phyloP scores from a whole-genome alignment of 2,797 vertebrate genomes.

The Peromyscus attwateri region DNA sequence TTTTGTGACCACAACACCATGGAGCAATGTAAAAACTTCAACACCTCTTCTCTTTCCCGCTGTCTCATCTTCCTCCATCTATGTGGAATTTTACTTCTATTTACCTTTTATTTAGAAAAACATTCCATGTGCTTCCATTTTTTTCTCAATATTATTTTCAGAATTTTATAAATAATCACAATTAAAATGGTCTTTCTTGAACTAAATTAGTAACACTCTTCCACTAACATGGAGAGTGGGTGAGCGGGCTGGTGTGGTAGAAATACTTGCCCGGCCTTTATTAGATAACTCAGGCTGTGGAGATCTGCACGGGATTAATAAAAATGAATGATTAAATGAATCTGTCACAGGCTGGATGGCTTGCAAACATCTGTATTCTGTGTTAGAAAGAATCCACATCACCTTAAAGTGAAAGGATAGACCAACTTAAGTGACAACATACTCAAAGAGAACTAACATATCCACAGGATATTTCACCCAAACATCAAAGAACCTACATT shows the following conservation, averaged over 20 bases:
- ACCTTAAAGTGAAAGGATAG: neutral
- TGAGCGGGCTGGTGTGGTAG: neutral
- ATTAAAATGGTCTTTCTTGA: neutral
- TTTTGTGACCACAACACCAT: neutral
- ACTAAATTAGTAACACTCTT: neutral
- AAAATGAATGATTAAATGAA: neutral
- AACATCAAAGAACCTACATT: neutral
- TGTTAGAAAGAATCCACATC: neutral
- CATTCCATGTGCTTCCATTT: neutral
- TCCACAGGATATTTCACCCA: neutral
- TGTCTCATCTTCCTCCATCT: neutral
- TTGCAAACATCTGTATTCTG: neutral
- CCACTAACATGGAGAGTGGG: neutral
- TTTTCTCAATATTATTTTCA: neutral
- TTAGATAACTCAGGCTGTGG: neutral
- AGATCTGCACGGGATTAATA: neutral
- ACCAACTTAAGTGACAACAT: neutral
- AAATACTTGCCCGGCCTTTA: neutral
- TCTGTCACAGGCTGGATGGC: too few species aligned
- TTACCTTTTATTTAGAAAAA: neutral
- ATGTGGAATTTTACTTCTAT: neutral
- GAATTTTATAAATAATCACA: neutral
- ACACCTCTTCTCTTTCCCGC: neutral
- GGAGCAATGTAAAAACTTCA: neutral
- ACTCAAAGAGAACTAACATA: neutral